Base-by-base conservation (phyloP, 2,797 vertebrate genomes). In the Brachyrhaphis roseni region DNA sequence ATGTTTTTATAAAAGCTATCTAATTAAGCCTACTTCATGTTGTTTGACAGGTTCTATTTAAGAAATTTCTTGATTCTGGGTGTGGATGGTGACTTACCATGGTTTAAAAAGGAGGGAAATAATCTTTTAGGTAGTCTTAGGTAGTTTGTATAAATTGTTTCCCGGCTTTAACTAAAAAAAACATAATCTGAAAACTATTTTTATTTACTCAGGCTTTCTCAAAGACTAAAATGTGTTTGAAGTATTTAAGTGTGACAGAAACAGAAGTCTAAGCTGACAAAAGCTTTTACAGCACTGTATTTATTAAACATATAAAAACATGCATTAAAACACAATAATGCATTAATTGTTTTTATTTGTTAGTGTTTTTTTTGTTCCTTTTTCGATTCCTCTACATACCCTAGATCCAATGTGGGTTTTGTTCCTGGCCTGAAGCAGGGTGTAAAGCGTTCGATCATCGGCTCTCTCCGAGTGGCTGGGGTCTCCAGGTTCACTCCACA, bases 401-500 rank as follows among this genome's bases (percentile, higher is more conserved):
- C 95, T 87, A 49, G 96, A 96, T 2, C 96, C 96, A 85, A 93
- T 91, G 53, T 90, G 92, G n/a, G 95, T 96, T 90, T 94, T 89
- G 73, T 84, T 92, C 78, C 96, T 89, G 87, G 87, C 95, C 89
- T 97, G 95, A 72, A 97, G 87, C 82, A 97, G 88, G 74, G 92
- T 62, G 82, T 96, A 89, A 0, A 97, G 95, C 0, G 85, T 66
- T 2, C 96, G 94, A 88, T 97, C 96, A 8, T 97, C 96, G 0
- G 88, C 93, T 39, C 96, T 91, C 88, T 97, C 96, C 0, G 95
- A 94, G 90, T 97, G 97, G 78, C 96, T 96, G 12, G 91, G 90
- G 87, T 97, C 97, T 46, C 95, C 95, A 0, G 96, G 96, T 55
- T 95, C 94, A 39, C 93, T 97, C 97, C 96, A 97, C 79, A 97